Evolutionary conservation across 1,140 invertebrate species (phyloP), one percentile per base, ranked within the genome.

Genomic region (Eueides isabella): DNA sequence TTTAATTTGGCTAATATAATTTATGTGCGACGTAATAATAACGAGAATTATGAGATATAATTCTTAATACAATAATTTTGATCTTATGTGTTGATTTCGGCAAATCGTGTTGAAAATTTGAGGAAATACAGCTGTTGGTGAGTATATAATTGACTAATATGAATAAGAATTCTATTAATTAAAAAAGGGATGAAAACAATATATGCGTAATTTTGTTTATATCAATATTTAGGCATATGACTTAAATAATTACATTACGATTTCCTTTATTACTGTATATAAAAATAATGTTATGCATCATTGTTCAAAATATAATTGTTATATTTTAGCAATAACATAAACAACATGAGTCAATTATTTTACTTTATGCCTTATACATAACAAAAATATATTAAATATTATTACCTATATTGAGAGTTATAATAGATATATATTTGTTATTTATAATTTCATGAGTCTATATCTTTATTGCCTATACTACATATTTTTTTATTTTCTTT

Each of bases 11-110:
- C 19, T 23, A 55, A 26, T 55, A 55, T 55, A 55, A 12, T 55
- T 55, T 55, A 26, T 23, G 48, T 55, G 48, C 19, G 19, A 55
- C 48, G 19, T 55, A 55, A 55, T 26, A 23, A n/a, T 5, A 26
- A 23, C 48, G n/a, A 55, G 12, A 55, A 55, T 55, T 67, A 67
- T 72, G 48, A 72, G 33, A 61, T 61, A 31, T 61, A 67, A 41
- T 72, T 38, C 48, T 41, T 38, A 61, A 62, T 61, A 38, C 28
- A 63, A 30, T 63, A 31, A 63, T 7, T 55, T 44, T 44, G 3
- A 23, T 23, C 11, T 55, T 44, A 16, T 55, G 19, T 55, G 48
- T 55, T 11, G 48, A 55, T 23, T 55, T 55, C 48, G 48, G 48
- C 11, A 55, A 55, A 55, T 26, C 48, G 23, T 55, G 48, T 55